These are phyloP conservation scores for Chloromyia formosa DNA, from an alignment of 2,888 invertebrate genomes.

Conservation along the genomic window DNA sequence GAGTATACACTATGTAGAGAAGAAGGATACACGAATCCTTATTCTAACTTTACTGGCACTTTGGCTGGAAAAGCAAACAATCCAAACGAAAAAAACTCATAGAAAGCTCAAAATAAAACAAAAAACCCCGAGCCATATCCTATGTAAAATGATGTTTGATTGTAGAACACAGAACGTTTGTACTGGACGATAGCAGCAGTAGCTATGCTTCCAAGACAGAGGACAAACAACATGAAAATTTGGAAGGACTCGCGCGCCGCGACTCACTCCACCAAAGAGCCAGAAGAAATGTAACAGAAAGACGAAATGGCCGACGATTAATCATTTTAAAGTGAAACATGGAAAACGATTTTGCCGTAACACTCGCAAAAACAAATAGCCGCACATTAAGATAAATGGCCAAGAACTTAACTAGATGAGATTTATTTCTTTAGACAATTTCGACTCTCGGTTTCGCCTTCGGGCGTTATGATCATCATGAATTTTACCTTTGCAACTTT, in stretches of 20 bases:
- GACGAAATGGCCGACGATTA: slow-evolving; percentile 42
- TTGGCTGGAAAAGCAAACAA: too few relatives aligned
- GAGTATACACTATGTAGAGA: not conserved
- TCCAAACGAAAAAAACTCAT: too few relatives aligned
- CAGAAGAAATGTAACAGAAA: slow-evolving; percentile 39
- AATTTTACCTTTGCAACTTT: slow-evolving; percentile 28
- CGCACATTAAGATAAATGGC: slow-evolving; percentile 46
- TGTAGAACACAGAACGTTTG: slow-evolving; percentile 2
- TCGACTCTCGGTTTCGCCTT: slow-evolving; percentile 12
- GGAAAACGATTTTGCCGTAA: slow-evolving; percentile 46
- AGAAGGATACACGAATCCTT: too few relatives aligned
- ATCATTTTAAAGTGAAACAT: slow-evolving; percentile 47
- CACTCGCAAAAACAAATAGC: slow-evolving; percentile 45
- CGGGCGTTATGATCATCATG: slow-evolving; percentile 34
- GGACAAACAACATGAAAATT: not conserved
- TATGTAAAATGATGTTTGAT: slow-evolving; percentile 36
- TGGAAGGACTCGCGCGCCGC: too few relatives aligned
- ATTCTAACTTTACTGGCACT: too few relatives aligned
- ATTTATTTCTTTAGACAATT: slow-evolving; percentile 46
- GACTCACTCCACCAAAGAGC: too few relatives aligned
- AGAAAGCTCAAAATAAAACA: not conserved
- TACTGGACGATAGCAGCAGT: not conserved
- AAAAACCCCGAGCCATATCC: slow-evolving; percentile 4
- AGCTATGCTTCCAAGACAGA: not conserved
- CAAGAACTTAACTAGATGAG: slow-evolving; percentile 47